Evolutionary conservation across 2,797 vertebrate genomes (phyloP).

Genomic region (Ambastaia sidthimunki): DNA sequence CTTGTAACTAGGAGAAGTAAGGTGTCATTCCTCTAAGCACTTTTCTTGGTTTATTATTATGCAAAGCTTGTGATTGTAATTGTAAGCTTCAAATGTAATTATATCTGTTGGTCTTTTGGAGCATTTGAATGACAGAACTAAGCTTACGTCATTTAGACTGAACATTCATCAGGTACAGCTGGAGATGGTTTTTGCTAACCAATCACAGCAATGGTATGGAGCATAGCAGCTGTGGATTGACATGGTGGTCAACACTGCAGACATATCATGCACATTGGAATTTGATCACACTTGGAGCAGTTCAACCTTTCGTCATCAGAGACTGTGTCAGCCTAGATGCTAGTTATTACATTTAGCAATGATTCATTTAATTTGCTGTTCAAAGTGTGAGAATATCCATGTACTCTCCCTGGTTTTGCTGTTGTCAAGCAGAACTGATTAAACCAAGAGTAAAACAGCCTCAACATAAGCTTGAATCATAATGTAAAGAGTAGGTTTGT

Average conservation of each 20-base stretch:
- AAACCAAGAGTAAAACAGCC: not conserved
- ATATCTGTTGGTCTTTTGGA: not conserved
- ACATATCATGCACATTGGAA: not conserved
- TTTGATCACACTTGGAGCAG: not conserved
- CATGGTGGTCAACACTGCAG: not conserved
- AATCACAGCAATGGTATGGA: not conserved
- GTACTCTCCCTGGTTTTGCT: not conserved
- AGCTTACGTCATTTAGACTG: conserved; percentile 21
- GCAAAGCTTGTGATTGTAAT: conserved; percentile 8
- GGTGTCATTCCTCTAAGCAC: conserved; percentile 30
- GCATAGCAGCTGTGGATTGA: not conserved
- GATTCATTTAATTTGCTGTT: conserved; percentile 15
- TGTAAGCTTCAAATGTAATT: conserved; percentile 2
- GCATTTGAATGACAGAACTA: not conserved
- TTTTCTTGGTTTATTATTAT: conserved; percentile 16
- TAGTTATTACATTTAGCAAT: conserved; percentile 2
- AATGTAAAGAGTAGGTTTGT: not conserved
- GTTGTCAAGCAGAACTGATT: conserved; percentile 6
- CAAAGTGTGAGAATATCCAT: conserved; percentile 3
- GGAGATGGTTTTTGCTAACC: not conserved
- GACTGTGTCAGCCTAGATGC: not conserved
- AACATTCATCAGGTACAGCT: conserved; percentile 16
- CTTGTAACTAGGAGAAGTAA: not conserved
- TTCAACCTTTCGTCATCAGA: conserved; percentile 6
- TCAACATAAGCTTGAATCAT: not conserved